Percentiles rank a stretch among this genome's conserved stretches.
Evolutionary conservation across 2,888 invertebrate species (phyloP).

Genomic region (Dicyrtoma fusca): DNA sequence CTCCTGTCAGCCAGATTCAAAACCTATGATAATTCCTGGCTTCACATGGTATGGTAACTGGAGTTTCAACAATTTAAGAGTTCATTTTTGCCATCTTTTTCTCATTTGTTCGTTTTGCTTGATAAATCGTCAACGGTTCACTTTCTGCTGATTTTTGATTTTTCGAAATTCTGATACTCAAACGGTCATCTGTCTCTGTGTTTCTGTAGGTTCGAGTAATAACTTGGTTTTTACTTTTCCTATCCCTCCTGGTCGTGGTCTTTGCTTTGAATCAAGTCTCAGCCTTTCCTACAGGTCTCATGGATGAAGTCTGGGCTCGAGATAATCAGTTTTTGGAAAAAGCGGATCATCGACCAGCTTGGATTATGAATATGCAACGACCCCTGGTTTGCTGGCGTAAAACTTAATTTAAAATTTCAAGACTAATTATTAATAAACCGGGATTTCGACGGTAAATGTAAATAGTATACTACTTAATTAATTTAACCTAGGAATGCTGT

Average conservation of each 20-base stretch:
- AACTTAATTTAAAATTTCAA: too few relatives aligned
- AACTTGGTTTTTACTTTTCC: neutral
- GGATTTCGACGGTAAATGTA: too few relatives aligned
- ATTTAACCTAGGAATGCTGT: neutral
- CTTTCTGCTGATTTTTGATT: too few relatives aligned
- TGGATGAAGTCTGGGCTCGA: neutral
- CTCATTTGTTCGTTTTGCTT: too few relatives aligned
- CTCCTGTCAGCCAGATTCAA: neutral
- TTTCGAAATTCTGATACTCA: too few relatives aligned
- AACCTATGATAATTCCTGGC: neutral
- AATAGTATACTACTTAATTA: neutral
- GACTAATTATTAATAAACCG: too few relatives aligned
- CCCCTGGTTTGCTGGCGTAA: neutral
- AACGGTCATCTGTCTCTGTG: neutral
- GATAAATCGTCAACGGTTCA: too few relatives aligned
- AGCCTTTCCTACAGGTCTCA: neutral
- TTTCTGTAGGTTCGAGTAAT: neutral
- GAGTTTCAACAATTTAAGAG: too few relatives aligned
- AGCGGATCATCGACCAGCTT: neutral
- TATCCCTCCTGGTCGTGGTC: neutral
- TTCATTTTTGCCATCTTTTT: too few relatives aligned
- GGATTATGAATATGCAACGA: constrained; percentile 1
- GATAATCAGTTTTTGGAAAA: neutral
- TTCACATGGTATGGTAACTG: constrained; percentile 1
- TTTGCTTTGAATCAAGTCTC: neutral